Conservation (phyloP, 2,113 vertebrate genomes). For the Ginglymostoma cirratum region DNA sequence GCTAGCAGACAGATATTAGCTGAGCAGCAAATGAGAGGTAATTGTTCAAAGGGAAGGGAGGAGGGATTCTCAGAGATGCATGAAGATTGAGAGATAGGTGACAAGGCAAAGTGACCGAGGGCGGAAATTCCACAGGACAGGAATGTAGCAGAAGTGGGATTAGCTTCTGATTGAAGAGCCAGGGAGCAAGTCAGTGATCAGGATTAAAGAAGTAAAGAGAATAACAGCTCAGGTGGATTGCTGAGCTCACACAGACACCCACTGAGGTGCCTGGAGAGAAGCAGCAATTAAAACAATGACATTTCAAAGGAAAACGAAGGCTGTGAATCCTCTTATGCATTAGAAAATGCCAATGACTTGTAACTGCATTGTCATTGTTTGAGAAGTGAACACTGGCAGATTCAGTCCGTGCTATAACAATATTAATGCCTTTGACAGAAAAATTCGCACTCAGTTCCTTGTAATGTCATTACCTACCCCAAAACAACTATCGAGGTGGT, state of each 20-base stretch:
- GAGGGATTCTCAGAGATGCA: background rate
- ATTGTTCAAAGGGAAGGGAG: background rate
- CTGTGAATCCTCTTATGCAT: background rate
- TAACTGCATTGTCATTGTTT: background rate
- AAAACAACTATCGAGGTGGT: background rate
- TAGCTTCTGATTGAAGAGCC: background rate
- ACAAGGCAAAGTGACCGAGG: background rate
- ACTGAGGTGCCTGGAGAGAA: background rate
- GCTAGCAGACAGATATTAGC: background rate
- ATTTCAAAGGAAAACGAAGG: background rate
- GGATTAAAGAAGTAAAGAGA: background rate
- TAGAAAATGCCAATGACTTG: background rate
- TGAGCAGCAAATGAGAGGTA: background rate
- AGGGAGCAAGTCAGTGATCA: background rate
- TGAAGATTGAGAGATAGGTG: background rate
- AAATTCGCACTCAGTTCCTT: background rate
- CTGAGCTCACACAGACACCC: background rate
- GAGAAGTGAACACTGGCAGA: background rate
- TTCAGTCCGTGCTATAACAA: background rate
- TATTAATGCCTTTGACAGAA: background rate
- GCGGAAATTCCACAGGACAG: background rate
- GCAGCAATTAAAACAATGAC: background rate
- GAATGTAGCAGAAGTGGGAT: background rate
- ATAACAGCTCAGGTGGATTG: background rate
- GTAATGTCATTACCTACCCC: background rate